phyloP scores from a whole-genome alignment of 2,888 invertebrate genomes.

The Pristionchus mayeri region DNA sequence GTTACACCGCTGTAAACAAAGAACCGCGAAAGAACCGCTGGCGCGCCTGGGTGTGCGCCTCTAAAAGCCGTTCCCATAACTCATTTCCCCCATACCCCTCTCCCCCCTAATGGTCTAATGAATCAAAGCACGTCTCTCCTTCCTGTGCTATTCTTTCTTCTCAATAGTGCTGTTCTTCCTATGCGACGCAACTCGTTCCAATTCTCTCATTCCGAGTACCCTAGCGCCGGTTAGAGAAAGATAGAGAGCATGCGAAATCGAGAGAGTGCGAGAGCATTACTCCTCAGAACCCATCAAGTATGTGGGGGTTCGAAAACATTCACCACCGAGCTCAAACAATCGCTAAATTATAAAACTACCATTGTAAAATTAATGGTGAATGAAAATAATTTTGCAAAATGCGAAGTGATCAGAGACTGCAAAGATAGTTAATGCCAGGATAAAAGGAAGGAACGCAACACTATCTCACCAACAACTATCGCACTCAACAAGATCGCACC shows the following conservation, averaged over 20 bases:
- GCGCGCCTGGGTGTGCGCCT: background rate
- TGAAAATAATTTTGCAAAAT: too few relatives aligned
- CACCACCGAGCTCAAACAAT: too few relatives aligned
- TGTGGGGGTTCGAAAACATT: background rate
- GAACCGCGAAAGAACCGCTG: background rate
- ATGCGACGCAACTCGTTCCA: too few relatives aligned
- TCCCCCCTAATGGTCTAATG: conserved; percentile 13
- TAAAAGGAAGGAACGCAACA: too few relatives aligned
- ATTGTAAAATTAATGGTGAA: too few relatives aligned
- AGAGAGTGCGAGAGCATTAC: background rate
- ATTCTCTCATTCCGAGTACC: background rate
- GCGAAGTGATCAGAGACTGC: too few relatives aligned
- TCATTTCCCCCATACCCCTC: background rate
- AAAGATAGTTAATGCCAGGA: too few relatives aligned
- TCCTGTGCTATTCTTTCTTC: conserved; percentile 30
- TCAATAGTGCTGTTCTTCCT: too few relatives aligned
- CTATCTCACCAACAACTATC: too few relatives aligned
- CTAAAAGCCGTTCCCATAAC: conserved; percentile 28
- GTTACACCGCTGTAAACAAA: background rate
- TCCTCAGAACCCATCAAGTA: background rate
- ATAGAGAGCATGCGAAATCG: background rate
- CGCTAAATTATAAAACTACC: too few relatives aligned
- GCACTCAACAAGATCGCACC: too few relatives aligned
- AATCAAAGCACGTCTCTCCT: conserved; percentile 5
- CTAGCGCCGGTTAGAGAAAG: background rate